Evolutionary conservation across 2,888 invertebrate species (phyloP).

Genomic region (Oligia latruncula): DNA sequence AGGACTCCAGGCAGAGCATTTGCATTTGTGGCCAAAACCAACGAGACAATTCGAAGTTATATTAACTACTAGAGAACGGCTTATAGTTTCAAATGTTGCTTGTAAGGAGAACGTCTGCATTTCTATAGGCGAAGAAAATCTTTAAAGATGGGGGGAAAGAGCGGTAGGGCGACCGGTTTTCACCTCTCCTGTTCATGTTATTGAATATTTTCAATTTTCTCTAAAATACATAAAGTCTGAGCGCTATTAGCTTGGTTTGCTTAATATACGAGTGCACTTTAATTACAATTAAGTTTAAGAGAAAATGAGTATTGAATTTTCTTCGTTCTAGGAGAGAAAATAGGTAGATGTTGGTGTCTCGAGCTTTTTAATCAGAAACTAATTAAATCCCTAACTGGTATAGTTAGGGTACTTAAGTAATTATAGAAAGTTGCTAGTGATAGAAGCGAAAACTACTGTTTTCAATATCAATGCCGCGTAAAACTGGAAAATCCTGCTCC

Average conservation of each 20-base stretch:
- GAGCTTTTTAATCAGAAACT: slow-evolving; percentile 30
- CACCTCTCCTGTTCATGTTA: slow-evolving; percentile 2
- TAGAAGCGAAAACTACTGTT: slow-evolving; percentile 34
- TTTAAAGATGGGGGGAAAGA: slow-evolving; percentile 38
- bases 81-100: neutral
- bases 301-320: neutral
- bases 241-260: neutral
- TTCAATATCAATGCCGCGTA: slow-evolving; percentile 26
- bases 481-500: slow-evolving; percentile 42
- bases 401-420: slow-evolving; percentile 28
- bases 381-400: slow-evolving; percentile 38
- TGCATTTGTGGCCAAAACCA: neutral
- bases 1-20: neutral
- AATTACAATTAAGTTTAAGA: neutral
- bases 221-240: slow-evolving; percentile 5
- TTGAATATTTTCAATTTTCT: slow-evolving; percentile 33
- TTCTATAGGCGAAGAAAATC: slow-evolving; percentile 41
- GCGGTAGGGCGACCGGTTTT: slow-evolving; percentile 48
- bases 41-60: neutral
- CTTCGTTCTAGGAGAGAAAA: slow-evolving; percentile 6
- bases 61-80: neutral
- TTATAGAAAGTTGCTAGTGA: slow-evolving; percentile 53
- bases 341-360: neutral
- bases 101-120: slow-evolving; percentile 31
- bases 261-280: neutral